Evolutionary conservation across 1,140 invertebrate species (phyloP).

Genomic region (Drosophila lacteicornis): DNA sequence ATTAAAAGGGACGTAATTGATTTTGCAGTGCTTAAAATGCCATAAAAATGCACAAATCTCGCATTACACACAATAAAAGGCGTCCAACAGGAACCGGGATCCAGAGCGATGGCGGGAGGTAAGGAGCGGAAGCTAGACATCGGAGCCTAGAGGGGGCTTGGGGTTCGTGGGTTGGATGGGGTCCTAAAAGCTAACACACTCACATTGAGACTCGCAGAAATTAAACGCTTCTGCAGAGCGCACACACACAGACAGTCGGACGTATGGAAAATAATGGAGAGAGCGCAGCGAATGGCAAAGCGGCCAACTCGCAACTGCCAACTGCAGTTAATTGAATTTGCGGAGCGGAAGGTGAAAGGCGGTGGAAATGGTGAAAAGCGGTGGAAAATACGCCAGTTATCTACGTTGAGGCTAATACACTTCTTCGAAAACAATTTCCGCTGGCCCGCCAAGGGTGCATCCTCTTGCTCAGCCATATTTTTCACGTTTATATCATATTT

Average conservation of each 20-base stretch:
- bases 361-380: conserved; percentile 1
- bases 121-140: conserved; percentile 9
- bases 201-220: conserved; percentile 16
- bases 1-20: conserved; percentile 64
- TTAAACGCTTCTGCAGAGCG: conserved; percentile 52
- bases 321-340: conserved; percentile 74
- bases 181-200: conserved; percentile 35
- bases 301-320: conserved; percentile 48
- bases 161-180: not conserved
- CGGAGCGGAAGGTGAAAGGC: conserved; percentile 15
- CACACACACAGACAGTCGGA: conserved; percentile 23
- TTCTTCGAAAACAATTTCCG: conserved; percentile 14
- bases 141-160: not conserved
- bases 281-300: conserved; percentile 43
- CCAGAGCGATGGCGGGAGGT: not conserved
- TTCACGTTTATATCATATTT: not conserved
- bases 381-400: not conserved
- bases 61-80: conserved; percentile 58
- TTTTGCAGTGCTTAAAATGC: conserved; percentile 66
- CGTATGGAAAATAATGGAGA: conserved; percentile 58
- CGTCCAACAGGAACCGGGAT: conserved; percentile 15
- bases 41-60: conserved; percentile 70
- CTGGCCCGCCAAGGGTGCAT: not conserved
- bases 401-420: conserved; percentile 16
- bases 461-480: not conserved